Evolutionary conservation across 1,140 invertebrate species (phyloP).

Genomic region (Drosophila jambulina): DNA sequence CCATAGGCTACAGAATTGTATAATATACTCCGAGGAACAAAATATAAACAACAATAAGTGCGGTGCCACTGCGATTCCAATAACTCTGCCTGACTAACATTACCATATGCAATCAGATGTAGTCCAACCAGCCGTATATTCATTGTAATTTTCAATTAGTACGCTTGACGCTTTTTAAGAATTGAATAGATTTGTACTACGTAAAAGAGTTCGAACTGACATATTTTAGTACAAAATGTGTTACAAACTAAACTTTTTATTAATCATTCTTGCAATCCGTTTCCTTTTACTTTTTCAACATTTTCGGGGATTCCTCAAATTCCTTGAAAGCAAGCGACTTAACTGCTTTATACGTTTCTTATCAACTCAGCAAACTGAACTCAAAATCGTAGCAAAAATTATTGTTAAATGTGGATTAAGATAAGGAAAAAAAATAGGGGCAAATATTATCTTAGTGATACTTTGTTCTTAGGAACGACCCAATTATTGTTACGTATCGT

Average conservation of each 20-base stretch:
- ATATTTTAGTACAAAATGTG: neutral
- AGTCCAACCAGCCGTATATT: neutral
- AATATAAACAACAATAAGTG: slow-evolving; percentile 7
- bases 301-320: neutral
- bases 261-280: neutral
- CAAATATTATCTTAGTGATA: slow-evolving; percentile 15
- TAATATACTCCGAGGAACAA: neutral
- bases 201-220: neutral
- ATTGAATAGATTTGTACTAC: neutral
- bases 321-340: neutral
- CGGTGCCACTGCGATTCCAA: slow-evolving; percentile 14
- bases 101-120: slow-evolving; percentile 6
- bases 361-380: neutral
- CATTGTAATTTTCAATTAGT: slow-evolving; percentile 1
- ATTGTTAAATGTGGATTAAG: slow-evolving; percentile 1
- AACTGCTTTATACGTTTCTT: neutral
- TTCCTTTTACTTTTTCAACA: neutral
- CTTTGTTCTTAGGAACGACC: slow-evolving; percentile 23
- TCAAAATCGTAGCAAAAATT: neutral
- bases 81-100: slow-evolving; percentile 4
- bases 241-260: neutral
- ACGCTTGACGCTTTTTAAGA: neutral
- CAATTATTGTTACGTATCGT: slow-evolving; percentile 7
- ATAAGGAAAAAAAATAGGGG: neutral
- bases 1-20: neutral